Base-by-base conservation (phyloP, 2,888 invertebrate species). In the Hydrotaea cyrtoneurina region DNA sequence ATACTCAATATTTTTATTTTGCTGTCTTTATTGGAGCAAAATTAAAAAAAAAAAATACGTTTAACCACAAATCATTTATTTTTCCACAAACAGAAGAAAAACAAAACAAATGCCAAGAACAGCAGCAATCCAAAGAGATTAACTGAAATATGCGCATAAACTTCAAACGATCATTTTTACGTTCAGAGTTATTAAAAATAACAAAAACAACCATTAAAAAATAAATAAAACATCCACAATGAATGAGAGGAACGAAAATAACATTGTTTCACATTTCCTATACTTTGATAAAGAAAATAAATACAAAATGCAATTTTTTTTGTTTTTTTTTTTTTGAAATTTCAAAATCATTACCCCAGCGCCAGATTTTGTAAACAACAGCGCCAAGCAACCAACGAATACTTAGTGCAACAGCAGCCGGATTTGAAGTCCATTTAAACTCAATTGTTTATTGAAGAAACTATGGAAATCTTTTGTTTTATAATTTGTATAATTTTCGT, bases 391-490 rank as follows among this genome's bases (percentile, higher is more conserved):
- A n/a, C n/a, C n/a, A n/a, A n/a, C 2, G n/a, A 50, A n/a, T n/a
- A n/a, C 7, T 50, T n/a, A n/a, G n/a, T n/a, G n/a, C n/a, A n/a
- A n/a, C n/a, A n/a, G n/a, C n/a, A n/a, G n/a, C n/a, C n/a, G n/a
- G n/a, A 50, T 50, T 50, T n/a, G 13, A 50, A 2, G 13, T 4
- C 50, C 13, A 50, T 50, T n/a, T 15, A 15, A 50, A 50, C 50
- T 50, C n/a, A 2, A n/a, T 50, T 50, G 50, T 50, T 50, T 50
- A n/a, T 8, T 15, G 13, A 50, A 50, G 15, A 4, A 50, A 50
- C 50, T 50, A n/a, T 50, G n/a, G n/a, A 50, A 50, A 15, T 50
- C n/a, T n/a, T n/a, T 50, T 50, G 50, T 50, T 50, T 50, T n/a
- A 50, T n/a, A 50, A 50, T n/a, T 15, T 50, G 50, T 50, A 13